Conservation (phyloP, 1,140 invertebrate genomes). For the Neodiprion fabricii region DNA sequence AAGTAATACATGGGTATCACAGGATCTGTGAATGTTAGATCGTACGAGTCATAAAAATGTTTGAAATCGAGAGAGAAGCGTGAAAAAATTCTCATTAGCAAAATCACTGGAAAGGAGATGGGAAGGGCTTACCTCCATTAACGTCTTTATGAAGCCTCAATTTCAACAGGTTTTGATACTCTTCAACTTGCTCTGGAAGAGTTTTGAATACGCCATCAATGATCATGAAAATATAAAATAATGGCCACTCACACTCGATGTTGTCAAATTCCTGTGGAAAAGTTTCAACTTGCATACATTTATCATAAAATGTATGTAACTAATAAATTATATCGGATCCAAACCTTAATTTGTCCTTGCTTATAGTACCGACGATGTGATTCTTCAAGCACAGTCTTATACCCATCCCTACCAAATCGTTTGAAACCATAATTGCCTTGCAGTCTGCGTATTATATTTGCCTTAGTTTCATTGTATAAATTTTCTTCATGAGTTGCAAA, state of each 20-base stretch:
- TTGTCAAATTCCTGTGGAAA: constrained; percentile 86
- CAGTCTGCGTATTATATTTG: constrained; percentile 84
- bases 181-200: constrained; percentile 88
- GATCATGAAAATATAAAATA: constrained; percentile 95
- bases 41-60: too few relatives aligned
- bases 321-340: constrained; percentile 26
- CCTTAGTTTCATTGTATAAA: constrained; percentile 85
- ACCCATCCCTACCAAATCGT: constrained; percentile 95
- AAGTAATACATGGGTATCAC: constrained; percentile 90
- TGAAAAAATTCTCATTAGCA: constrained; percentile 9
- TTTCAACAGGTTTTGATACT: constrained; percentile 88
- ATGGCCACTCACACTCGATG: constrained; percentile 97
- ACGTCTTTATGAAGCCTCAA: constrained; percentile 77
- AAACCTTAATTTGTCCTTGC: constrained; percentile 74
- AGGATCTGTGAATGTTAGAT: constrained; percentile 68
- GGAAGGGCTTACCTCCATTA: constrained; percentile 71
- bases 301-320: constrained; percentile 22
- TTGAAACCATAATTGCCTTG: constrained; percentile 94
- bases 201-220: constrained; percentile 93
- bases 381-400: constrained; percentile 89
- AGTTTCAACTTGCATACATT: background rate
- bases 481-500: constrained; percentile 97
- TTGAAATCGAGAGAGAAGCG: background rate
- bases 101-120: constrained; percentile 7
- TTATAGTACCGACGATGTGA: constrained; percentile 74